These are phyloP conservation scores for Centroberyx gerrardi DNA, from an alignment of 2,797 vertebrate species.

Conservation along the genomic window DNA sequence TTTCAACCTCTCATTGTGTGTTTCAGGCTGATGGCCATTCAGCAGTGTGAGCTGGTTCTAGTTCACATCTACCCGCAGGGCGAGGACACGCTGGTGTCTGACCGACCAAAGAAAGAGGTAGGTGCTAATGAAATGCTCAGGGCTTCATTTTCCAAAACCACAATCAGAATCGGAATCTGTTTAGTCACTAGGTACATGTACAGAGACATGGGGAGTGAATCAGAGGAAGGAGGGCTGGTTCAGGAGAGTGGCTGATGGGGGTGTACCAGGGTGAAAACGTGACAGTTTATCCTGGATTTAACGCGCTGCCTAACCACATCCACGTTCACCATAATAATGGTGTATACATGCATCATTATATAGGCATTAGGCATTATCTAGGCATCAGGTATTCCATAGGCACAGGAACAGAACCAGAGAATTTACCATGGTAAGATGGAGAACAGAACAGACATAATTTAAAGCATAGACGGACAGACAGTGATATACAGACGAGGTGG, in stretches of 20 bases:
- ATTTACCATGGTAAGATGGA: too few species aligned
- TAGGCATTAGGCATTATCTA: not conserved
- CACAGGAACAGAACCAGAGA: too few species aligned
- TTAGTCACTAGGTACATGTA: not conserved
- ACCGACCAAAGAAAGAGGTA: constrained; percentile 96
- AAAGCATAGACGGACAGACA: too few species aligned
- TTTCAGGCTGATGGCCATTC: constrained; percentile 95
- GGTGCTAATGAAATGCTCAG: constrained; percentile 28
- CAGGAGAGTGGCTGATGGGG: too few species aligned
- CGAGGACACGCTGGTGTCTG: constrained; percentile 96
- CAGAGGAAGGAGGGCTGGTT: not conserved
- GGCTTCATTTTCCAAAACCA: not conserved
- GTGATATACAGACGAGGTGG: too few species aligned
- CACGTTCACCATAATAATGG: not conserved
- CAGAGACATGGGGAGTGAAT: not conserved
- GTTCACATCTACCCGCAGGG: constrained; percentile 97
- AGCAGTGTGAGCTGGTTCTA: constrained; percentile 96
- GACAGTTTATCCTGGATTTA: not conserved
- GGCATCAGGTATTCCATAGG: too few species aligned
- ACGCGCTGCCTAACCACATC: not conserved
- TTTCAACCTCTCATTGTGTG: not conserved
- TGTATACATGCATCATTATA: not conserved
- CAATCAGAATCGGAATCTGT: not conserved
- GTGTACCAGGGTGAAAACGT: not conserved
- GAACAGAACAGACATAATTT: too few species aligned